Base-by-base conservation (phyloP, 1,140 invertebrate genomes). In the Zaprionus ghesquierei region DNA sequence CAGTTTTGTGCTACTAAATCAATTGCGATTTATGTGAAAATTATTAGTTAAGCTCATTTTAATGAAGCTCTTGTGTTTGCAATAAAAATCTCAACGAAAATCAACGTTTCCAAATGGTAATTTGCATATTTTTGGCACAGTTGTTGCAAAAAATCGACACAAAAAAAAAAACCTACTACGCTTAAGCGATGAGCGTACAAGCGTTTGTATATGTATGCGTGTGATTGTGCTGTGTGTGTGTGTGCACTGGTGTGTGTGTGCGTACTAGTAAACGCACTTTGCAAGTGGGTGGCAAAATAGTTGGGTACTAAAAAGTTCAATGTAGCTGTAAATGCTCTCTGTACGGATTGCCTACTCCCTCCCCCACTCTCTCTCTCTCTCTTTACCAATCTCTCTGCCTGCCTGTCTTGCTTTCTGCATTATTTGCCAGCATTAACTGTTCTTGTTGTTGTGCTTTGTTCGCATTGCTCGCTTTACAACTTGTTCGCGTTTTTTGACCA, bases 261-360 rank as follows among this genome's bases (percentile, higher is more conserved):
- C 81, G 79, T 89, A 89, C 84, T 89, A 89, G 78, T 87, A 87
- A 86, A 81, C 79, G 85, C 84, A 89, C 78, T 78, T 61, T 74
- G 75, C 70, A 77, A 68, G 77, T 72, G 54, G 75, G 79, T 61
- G 68, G 82, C 70, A 64, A 68, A 65, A 72, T 71, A 77, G 71
- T 78, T 85, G 75, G 79, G 62, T 85, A 78, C 79, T 59, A 74
- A 70, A 87, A 89, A 82, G 79, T 87, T 87, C 79, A 87, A 87
- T 89, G 76, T 86, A 87, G 79, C 82, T 81, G 81, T 87, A 87
- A 84, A 85, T 84, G 68, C 70, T 77, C 51, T 60, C 70, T 65
- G 29, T 54, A 63, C 73, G 18, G 49, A n/a, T n/a, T n/a, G n/a
- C n/a, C n/a, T n/a, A n/a, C 44, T 41, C 69, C 23, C 53, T 31